Conservation (phyloP, 2,113 vertebrate species). For the Xyliphius kryptos region DNA sequence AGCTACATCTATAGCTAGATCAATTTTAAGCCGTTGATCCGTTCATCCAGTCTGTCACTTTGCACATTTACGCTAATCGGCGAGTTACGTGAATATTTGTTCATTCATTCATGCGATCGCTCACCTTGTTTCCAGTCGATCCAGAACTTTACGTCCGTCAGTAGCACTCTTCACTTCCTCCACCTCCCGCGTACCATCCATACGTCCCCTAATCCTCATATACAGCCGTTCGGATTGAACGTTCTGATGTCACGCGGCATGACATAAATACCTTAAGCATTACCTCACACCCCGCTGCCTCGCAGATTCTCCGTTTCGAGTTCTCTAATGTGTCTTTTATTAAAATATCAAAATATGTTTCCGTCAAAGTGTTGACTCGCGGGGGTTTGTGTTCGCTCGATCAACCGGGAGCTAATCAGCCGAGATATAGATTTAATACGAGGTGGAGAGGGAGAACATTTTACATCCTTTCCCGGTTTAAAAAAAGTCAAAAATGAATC, state of each 20-base stretch:
- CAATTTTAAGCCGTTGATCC: no score
- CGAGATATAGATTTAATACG: conserved; percentile 14
- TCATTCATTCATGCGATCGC: no score
- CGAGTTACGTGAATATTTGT: no score
- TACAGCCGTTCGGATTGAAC: not conserved
- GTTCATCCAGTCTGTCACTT: no score
- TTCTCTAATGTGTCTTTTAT: conserved; percentile 15
- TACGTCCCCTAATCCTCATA: no score
- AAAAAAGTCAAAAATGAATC: not conserved
- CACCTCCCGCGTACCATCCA: no score
- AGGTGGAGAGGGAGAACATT: not conserved
- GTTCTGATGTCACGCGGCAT: not conserved
- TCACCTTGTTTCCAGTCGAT: no score
- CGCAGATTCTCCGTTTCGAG: not conserved
- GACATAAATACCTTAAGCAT: conserved; percentile 9
- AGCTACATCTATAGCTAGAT: no score
- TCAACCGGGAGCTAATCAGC: not conserved
- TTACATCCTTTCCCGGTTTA: not conserved
- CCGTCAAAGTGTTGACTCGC: conserved; percentile 1
- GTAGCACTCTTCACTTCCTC: no score
- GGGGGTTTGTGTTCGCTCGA: not conserved
- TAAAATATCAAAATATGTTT: conserved; percentile 27
- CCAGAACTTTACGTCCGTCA: no score
- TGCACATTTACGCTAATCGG: no score
- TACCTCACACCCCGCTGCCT: not conserved